These are phyloP conservation scores for Marmota monax DNA, from an alignment of 2,113 vertebrate species.

Conservation along the genomic window DNA sequence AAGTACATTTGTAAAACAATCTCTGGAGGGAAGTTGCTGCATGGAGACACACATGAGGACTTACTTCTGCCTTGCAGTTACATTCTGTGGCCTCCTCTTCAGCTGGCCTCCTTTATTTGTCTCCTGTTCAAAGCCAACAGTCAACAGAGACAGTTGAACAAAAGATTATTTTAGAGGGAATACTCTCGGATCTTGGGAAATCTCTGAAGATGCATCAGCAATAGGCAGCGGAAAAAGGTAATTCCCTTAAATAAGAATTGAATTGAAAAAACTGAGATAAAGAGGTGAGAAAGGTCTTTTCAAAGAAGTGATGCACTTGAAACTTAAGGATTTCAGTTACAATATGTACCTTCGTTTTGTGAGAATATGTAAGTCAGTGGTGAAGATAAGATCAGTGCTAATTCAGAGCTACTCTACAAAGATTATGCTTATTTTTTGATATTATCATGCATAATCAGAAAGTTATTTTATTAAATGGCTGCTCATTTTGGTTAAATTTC, in stretches of 20 bases:
- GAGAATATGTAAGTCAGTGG: not conserved
- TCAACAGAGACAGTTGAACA: not conserved
- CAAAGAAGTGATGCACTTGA: not conserved
- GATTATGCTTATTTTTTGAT: not conserved
- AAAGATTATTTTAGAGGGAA: not conserved
- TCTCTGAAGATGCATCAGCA: not conserved
- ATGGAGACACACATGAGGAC: accelerated
- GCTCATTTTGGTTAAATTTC: conserved; percentile 3
- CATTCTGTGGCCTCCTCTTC: not conserved
- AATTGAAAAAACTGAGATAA: not conserved
- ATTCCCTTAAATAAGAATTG: not conserved
- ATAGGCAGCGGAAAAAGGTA: not conserved
- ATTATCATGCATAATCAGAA: not conserved
- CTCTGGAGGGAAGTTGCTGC: accelerated
- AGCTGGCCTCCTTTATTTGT: not conserved
- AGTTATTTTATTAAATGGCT: not conserved
- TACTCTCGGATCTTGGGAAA: not conserved
- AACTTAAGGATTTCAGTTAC: not conserved
- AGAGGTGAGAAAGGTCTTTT: not conserved
- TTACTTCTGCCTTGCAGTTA: accelerated
- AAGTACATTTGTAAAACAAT: not conserved
- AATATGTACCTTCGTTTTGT: not conserved
- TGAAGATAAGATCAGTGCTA: not conserved
- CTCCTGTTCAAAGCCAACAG: not conserved
- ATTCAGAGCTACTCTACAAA: not conserved